Conservation (phyloP, 2,888 invertebrate genomes). For the Phytoseiulus persimilis region DNA sequence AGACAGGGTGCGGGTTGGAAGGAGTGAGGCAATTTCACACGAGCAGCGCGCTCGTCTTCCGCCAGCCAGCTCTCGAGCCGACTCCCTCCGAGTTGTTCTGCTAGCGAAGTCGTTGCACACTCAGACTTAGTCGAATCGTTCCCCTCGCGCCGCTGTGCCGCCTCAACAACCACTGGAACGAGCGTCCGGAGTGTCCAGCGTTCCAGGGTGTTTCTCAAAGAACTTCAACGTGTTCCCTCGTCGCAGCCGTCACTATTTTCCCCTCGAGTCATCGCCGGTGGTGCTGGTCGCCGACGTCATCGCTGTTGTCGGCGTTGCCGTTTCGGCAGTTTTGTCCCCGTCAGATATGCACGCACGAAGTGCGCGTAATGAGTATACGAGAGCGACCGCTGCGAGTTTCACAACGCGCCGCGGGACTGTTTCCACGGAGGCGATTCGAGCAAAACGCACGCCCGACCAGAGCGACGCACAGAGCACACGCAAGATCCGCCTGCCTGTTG, state of each 20-base stretch:
- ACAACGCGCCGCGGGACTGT: not conserved
- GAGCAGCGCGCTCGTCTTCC: not conserved
- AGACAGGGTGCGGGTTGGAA: conserved; percentile 5
- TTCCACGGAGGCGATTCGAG: not conserved
- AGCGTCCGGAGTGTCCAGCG: not conserved
- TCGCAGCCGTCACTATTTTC: not conserved
- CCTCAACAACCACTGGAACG: not conserved
- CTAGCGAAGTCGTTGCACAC: not conserved
- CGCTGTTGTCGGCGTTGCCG: not conserved
- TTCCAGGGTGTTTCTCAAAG: not conserved
- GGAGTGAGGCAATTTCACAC: conserved; percentile 5
- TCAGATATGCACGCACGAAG: not conserved
- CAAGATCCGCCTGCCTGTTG: not conserved
- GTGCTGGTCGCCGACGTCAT: not conserved
- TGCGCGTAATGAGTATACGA: not conserved
- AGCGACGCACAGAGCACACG: not conserved
- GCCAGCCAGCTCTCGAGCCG: not conserved
- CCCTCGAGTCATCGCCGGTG: not conserved
- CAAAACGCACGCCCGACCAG: not conserved
- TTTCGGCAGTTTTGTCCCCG: not conserved
- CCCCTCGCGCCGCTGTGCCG: not conserved
- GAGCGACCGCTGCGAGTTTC: not conserved
- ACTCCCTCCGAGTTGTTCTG: not conserved
- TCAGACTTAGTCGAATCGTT: not conserved
- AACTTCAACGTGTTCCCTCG: not conserved